These are phyloP conservation scores for Lutjanus erythropterus DNA, from an alignment of 2,113 vertebrate species.

Conservation along the genomic window DNA sequence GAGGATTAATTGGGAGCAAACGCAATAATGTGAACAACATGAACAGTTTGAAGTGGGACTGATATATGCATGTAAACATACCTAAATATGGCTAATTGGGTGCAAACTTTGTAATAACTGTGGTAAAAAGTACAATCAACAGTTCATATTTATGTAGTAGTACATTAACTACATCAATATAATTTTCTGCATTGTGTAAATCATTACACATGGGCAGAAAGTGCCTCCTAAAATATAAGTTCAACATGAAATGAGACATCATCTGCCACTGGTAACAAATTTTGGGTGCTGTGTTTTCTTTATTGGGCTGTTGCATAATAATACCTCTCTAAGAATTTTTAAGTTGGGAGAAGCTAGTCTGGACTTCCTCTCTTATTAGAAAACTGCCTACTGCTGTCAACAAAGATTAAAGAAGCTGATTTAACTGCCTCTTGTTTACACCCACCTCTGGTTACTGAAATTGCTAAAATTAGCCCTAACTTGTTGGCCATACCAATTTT, in stretches of 20 bases:
- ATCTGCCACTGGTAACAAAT: neutral
- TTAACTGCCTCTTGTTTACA: slow-evolving; percentile 8
- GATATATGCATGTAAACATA: slow-evolving; percentile 6
- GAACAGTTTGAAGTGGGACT: neutral
- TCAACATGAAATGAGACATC: slow-evolving; percentile 1
- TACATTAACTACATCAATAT: neutral
- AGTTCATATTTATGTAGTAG: neutral
- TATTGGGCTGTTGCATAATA: neutral
- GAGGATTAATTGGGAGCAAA: neutral
- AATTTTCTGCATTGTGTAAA: neutral
- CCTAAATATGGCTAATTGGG: neutral
- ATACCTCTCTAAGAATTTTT: neutral
- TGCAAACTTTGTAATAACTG: neutral
- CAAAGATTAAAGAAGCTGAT: neutral
- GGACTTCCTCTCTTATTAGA: neutral
- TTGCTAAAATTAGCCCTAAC: neutral
- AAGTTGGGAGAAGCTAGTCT: neutral
- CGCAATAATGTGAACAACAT: neutral
- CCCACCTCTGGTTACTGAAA: neutral
- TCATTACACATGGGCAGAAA: neutral
- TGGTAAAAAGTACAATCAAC: neutral
- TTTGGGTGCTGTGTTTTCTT: slow-evolving; percentile 5
- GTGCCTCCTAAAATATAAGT: neutral
- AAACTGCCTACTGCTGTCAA: neutral
- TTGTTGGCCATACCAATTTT: neutral